A percentile compares a stretch with the other conserved stretches of the same genome.
phyloP scores from a whole-genome alignment of 2,888 invertebrate genomes.

The Desoria tigrina region DNA sequence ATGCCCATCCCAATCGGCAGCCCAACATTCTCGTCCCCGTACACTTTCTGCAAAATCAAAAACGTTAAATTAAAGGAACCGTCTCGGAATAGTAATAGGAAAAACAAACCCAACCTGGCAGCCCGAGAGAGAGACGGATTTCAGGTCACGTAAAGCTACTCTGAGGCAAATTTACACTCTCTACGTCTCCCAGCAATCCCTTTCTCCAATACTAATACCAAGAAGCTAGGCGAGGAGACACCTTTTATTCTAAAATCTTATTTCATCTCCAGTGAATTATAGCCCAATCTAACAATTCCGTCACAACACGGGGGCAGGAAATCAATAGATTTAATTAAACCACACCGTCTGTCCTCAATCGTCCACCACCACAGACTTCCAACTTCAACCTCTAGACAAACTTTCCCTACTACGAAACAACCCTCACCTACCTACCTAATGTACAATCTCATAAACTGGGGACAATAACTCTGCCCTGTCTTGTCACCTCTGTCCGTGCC shows the following conservation, averaged over 20 bases:
- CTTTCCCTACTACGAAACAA: too few species aligned
- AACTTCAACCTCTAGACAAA: too few species aligned
- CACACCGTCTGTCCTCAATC: neutral
- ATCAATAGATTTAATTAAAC: slow-evolving; percentile 14
- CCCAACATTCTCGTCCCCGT: slow-evolving; percentile 48
- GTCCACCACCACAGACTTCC: neutral
- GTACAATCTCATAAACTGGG: too few species aligned
- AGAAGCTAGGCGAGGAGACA: neutral
- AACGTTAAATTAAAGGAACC: neutral
- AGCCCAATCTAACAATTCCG: slow-evolving; percentile 5
- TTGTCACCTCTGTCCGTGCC: too few species aligned
- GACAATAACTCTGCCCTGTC: too few species aligned
- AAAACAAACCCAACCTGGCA: neutral
- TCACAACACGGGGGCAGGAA: slow-evolving; percentile 1
- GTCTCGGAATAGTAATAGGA: neutral
- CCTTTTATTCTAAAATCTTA: slow-evolving; percentile 8
- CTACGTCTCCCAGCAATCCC: too few species aligned
- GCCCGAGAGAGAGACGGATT: neutral
- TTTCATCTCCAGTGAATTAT: slow-evolving; percentile 13
- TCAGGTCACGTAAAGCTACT: slow-evolving; percentile 6
- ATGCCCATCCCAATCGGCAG: slow-evolving; percentile 6
- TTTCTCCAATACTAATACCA: too few species aligned
- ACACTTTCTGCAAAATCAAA: slow-evolving; percentile 47
- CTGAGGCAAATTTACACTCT: neutral
- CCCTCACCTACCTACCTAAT: too few species aligned